These are phyloP conservation scores for Trachymyrmex septentrionalis DNA, from an alignment of 1,140 invertebrate genomes.

Conservation along the genomic window DNA sequence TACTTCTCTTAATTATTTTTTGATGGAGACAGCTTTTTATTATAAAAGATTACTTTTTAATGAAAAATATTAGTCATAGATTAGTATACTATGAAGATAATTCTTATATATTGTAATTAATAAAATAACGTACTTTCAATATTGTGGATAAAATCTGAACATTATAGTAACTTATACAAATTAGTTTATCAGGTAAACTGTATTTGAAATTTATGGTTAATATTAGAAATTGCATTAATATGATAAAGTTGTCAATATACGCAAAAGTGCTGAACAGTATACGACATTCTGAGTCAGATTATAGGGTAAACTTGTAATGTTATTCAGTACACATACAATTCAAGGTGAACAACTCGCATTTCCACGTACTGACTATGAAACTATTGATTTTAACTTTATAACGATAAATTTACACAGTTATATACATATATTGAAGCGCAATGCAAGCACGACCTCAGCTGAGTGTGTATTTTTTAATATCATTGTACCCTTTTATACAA, in stretches of 20 bases:
- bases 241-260: conserved; percentile 4
- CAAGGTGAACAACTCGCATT: conserved; percentile 48
- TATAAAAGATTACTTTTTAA: background rate
- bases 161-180: background rate
- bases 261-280: conserved; percentile 6
- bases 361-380: conserved; percentile 45
- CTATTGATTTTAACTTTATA: conserved; percentile 52
- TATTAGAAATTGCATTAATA: background rate
- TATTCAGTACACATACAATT: conserved; percentile 35
- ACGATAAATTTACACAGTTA: conserved; percentile 21
- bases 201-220: background rate
- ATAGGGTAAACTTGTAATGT: conserved; percentile 28
- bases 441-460: background rate
- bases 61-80: background rate
- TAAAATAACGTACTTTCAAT: background rate
- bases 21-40: background rate
- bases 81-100: background rate
- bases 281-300: conserved; percentile 21
- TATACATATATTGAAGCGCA: background rate
- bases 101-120: background rate
- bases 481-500: background rate
- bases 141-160: background rate
- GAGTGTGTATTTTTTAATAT: background rate
- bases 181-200: background rate
- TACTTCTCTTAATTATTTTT: background rate